Percentiles rank a stretch among this genome's conserved stretches.
Conservation (phyloP, 2,888 invertebrate genomes). For the Acleris literana region DNA sequence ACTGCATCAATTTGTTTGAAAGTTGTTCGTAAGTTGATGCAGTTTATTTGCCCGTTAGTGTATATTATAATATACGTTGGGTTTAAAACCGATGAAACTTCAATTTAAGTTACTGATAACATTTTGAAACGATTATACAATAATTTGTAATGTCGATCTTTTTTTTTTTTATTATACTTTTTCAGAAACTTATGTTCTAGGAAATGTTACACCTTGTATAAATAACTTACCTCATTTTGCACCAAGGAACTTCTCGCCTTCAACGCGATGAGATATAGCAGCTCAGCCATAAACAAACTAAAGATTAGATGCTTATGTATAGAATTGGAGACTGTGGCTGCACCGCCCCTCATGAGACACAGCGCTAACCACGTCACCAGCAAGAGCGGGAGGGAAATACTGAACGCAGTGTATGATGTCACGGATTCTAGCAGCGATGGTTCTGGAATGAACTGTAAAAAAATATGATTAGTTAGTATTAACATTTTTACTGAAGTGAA, state of each 20-base stretch:
- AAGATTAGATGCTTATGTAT: slow-evolving; percentile 97
- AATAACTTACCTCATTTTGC: slow-evolving; percentile 88
- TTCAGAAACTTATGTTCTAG: no score
- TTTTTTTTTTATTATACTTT: no score
- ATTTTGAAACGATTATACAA: no score
- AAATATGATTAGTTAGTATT: background rate
- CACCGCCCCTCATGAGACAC: slow-evolving; percentile 91
- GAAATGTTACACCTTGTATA: background rate
- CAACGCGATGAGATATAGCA: slow-evolving; percentile 93
- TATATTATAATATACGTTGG: no score
- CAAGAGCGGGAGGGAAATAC: slow-evolving; percentile 91
- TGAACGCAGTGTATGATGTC: slow-evolving; percentile 94
- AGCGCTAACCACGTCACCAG: slow-evolving; percentile 91
- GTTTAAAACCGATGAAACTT: no score
- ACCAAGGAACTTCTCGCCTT: slow-evolving; percentile 92
- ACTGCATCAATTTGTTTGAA: no score
- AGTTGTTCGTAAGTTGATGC: no score
- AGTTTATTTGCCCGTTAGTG: no score
- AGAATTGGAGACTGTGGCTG: slow-evolving; percentile 94
- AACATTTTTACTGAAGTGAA: background rate
- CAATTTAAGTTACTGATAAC: no score
- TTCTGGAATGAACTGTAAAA: slow-evolving; percentile 89
- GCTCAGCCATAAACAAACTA: slow-evolving; percentile 93
- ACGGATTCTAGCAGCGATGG: slow-evolving; percentile 93
- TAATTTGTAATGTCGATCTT: no score